Evolutionary conservation across 2,888 invertebrate genomes (phyloP), one percentile per base, ranked within the genome.

Genomic region (Protodeltote pygarga): DNA sequence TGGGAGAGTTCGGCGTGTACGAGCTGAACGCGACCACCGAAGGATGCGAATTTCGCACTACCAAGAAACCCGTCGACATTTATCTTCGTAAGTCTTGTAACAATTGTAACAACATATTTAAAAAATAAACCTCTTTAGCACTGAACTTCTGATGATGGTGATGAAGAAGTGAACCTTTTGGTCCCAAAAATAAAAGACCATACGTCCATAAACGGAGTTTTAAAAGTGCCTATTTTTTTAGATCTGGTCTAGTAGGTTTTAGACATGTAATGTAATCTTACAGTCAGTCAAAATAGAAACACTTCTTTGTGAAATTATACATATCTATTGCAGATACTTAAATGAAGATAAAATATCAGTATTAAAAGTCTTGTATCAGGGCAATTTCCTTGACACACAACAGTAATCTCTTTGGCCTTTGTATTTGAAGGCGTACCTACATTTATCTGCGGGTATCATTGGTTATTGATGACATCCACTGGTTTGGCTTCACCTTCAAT

Each of bases 1-100:
- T 96, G 63, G 94, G 94, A 1, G 94, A 96, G 84, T 96, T 95
- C 71, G 96, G 96, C 3, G 94, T 95, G 39, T 96, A 96, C 76
- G 92, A 94, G 47, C 82, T 96, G 28, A 92, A 92, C 23, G 81
- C 94, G 1, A 78, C 85, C 9, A 72, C 81, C 3, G 92, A 92
- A 24, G 89, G 84, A 21, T 95, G 95, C 71, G 76, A 84, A 15
- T 79, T 95, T 31, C 70, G 73, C n/a, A 93, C 93, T 0, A 79
- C 93, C 13, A 93, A 93, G 68, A 92, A 94, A 46, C 95, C 96
- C 2, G 95, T 95, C 15, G 94, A 95, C 81, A 94, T 95, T 60
- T 95, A 95, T 79, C 93, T 94, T 73, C 94, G 95, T 95, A 83
- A 94, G 95, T 93, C 0, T 6, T 10, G n/a, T n/a, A 15, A 21